Conservation (phyloP, 2,888 invertebrate genomes). For the Agrotis ipsilon region DNA sequence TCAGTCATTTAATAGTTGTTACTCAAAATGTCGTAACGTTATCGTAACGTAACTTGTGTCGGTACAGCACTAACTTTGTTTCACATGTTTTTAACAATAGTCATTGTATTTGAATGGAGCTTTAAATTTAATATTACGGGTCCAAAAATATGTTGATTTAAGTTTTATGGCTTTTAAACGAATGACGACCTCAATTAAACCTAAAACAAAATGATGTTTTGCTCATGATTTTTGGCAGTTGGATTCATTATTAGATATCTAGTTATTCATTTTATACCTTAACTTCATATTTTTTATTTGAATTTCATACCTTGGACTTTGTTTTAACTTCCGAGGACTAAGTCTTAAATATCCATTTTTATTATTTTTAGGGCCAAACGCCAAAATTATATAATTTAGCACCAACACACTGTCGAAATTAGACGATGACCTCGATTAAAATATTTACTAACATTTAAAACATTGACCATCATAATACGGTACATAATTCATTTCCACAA, state of each 20-base stretch:
- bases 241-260: slow-evolving; percentile 59
- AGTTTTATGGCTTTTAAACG: slow-evolving; percentile 20
- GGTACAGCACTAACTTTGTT: background rate
- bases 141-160: slow-evolving; percentile 9
- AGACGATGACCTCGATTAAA: slow-evolving; percentile 46
- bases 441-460: slow-evolving; percentile 38
- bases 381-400: slow-evolving; percentile 70
- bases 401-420: slow-evolving; percentile 66
- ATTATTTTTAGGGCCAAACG: slow-evolving; percentile 41
- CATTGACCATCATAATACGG: slow-evolving; percentile 27
- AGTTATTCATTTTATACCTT: slow-evolving; percentile 55
- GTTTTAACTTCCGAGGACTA: slow-evolving; percentile 48
- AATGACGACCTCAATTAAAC: slow-evolving; percentile 45
- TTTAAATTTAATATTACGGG: background rate
- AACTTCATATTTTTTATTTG: slow-evolving; percentile 39
- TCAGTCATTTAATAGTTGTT: slow-evolving; percentile 44
- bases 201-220: slow-evolving; percentile 40
- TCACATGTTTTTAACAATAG: background rate
- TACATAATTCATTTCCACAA: slow-evolving; percentile 33
- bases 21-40: background rate
- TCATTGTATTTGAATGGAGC: background rate
- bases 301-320: slow-evolving; percentile 66
- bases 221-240: slow-evolving; percentile 76
- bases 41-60: background rate
- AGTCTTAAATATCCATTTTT: slow-evolving; percentile 40